These are phyloP conservation scores for Ectropis crepuscularia DNA, from an alignment of 2,888 invertebrate species.

Conservation along the genomic window DNA sequence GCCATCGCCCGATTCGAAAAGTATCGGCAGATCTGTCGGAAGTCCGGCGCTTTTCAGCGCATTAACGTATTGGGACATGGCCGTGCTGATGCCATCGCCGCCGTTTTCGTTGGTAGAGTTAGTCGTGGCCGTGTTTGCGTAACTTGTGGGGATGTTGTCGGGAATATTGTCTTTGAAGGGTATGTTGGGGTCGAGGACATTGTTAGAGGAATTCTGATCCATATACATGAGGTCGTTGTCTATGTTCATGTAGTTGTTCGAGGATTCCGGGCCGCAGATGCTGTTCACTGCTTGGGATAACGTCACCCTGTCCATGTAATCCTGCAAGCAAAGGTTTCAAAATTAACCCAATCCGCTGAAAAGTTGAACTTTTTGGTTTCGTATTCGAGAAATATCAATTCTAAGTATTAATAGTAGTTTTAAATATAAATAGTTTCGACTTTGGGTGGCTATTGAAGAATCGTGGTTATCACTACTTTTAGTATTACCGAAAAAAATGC, in stretches of 20 bases:
- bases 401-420: too few species aligned
- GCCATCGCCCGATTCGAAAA: constrained; percentile 87
- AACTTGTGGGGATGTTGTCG: constrained; percentile 67
- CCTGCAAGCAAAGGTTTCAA: constrained; percentile 56
- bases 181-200: constrained; percentile 64
- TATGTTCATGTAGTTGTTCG: constrained; percentile 69
- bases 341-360: background rate
- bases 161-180: constrained; percentile 67
- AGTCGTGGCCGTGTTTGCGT: constrained; percentile 57
- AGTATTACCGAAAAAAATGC: too few species aligned
- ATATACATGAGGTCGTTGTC: constrained; percentile 76
- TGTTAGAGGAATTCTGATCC: constrained; percentile 69
- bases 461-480: too few species aligned
- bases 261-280: constrained; percentile 72
- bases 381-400: too few species aligned
- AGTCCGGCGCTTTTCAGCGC: constrained; percentile 77
- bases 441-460: too few species aligned
- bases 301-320: constrained; percentile 77
- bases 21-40: constrained; percentile 82
- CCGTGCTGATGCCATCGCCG: constrained; percentile 64
- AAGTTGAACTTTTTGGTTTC: too few species aligned
- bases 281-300: constrained; percentile 78
- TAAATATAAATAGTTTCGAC: too few species aligned
- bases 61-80: constrained; percentile 81
- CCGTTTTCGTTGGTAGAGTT: constrained; percentile 54